Conservation (phyloP, 2,888 invertebrate species). For the Biston stratarius region DNA sequence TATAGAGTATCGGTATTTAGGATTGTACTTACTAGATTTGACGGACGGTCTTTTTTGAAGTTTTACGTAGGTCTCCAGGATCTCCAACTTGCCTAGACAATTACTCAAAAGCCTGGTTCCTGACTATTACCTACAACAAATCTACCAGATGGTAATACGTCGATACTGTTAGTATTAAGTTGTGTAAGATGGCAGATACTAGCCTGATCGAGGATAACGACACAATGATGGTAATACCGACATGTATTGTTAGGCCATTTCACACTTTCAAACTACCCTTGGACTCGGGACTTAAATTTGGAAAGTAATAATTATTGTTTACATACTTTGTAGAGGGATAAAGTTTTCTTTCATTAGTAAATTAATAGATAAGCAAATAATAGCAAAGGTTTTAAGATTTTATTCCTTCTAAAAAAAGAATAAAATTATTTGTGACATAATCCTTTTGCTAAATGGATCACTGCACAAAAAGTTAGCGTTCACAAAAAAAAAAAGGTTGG, state of each 20-base stretch:
- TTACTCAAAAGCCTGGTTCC: slow-evolving; percentile 27
- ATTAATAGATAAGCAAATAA: too few relatives aligned
- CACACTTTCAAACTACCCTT: slow-evolving; percentile 44
- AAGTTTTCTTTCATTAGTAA: too few relatives aligned
- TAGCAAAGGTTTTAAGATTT: too few relatives aligned
- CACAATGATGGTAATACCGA: slow-evolving; percentile 46
- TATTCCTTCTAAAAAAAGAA: too few relatives aligned
- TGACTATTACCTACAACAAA: slow-evolving; percentile 24
- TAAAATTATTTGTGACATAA: too few relatives aligned
- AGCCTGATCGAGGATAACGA: slow-evolving; percentile 47
- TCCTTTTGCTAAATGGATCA: background rate
- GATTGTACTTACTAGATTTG: too few relatives aligned
- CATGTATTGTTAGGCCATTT: slow-evolving; percentile 45
- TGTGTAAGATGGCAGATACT: slow-evolving; percentile 74
- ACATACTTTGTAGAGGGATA: background rate
- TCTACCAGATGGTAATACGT: slow-evolving; percentile 65
- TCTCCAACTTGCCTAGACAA: slow-evolving; percentile 15
- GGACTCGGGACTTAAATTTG: background rate
- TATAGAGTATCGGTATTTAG: too few relatives aligned
- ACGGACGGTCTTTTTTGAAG: too few relatives aligned
- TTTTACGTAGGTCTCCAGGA: too few relatives aligned
- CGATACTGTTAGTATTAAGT: slow-evolving; percentile 78
- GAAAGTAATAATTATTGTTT: background rate
- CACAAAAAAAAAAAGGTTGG: slow-evolving; percentile 9
- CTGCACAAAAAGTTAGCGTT: background rate